Evolutionary conservation across 2,888 invertebrate species (phyloP).

Genomic region (Linnaemya vulpina): DNA sequence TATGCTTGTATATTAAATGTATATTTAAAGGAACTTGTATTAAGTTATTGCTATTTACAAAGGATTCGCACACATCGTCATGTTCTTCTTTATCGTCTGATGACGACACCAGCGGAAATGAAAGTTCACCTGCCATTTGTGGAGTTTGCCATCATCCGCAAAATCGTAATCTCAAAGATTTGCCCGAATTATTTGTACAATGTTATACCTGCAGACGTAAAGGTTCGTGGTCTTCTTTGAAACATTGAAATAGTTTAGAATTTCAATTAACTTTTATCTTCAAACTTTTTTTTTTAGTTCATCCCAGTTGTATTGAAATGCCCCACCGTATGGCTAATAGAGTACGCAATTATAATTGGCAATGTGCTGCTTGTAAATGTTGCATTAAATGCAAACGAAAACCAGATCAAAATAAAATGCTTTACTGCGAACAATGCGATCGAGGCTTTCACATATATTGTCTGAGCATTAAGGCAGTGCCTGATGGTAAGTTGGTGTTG

Average conservation of each 20-base stretch:
- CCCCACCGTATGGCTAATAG: conserved; percentile 91
- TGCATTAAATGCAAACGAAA: conserved; percentile 93
- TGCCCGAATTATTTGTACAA: conserved; percentile 86
- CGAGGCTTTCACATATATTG: conserved; percentile 97
- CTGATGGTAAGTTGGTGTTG: conserved; percentile 85
- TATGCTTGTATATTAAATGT: conserved; percentile 52
- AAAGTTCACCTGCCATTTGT: conserved; percentile 83
- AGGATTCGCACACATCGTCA: conserved; percentile 69
- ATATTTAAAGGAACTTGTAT: background rate
- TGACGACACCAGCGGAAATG: conserved; percentile 74
- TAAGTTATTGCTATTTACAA: background rate
- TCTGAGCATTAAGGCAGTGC: conserved; percentile 91
- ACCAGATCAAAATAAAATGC: conserved; percentile 94
- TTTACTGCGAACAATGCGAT: conserved; percentile 97
- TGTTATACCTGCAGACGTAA: conserved; percentile 85
- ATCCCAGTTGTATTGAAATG: conserved; percentile 94
- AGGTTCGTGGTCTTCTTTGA: conserved; percentile 81
- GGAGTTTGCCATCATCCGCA: conserved; percentile 85
- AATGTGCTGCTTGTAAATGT: conserved; percentile 96
- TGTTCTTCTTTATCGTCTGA: conserved; percentile 56
- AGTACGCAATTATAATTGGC: conserved; percentile 94
- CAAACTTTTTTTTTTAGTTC: conserved; percentile 85
- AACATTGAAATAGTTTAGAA: background rate
- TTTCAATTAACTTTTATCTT: background rate
- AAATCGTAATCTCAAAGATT: conserved; percentile 85